A percentile compares a stretch with the other conserved stretches of the same genome.
These are phyloP conservation scores for Hirtodrosophila duncani DNA, from an alignment of 2,888 invertebrate genomes.

Conservation along the genomic window DNA sequence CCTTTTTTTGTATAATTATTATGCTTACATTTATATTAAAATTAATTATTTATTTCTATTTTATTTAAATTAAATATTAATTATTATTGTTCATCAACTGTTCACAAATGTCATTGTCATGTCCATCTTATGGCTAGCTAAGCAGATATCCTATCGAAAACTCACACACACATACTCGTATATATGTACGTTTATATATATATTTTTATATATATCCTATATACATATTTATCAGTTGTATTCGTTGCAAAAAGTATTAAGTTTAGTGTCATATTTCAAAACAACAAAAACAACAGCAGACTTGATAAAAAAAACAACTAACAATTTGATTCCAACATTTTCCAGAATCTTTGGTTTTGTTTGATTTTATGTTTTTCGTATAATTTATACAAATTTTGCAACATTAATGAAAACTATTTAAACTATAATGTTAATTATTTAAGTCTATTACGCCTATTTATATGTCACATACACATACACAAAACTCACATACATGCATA, in stretches of 20 bases:
- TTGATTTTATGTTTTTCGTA: slow-evolving; percentile 18
- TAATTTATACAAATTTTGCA: slow-evolving; percentile 19
- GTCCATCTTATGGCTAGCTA: slow-evolving; percentile 18
- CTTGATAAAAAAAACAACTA: slow-evolving; percentile 29
- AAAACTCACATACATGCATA: slow-evolving; percentile 30
- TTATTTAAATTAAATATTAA: slow-evolving; percentile 51
- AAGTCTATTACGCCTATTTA: slow-evolving; percentile 66
- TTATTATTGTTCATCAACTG: slow-evolving; percentile 55
- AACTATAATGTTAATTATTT: slow-evolving; percentile 40
- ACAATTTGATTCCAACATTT: slow-evolving; percentile 24
- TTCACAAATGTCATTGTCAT: too few species aligned
- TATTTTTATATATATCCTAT: slow-evolving; percentile 7
- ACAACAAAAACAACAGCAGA: slow-evolving; percentile 14
- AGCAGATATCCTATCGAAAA: slow-evolving; percentile 45
- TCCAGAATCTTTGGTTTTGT: slow-evolving; percentile 32
- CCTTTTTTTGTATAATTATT: slow-evolving; percentile 39
- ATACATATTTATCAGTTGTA: slow-evolving; percentile 28
- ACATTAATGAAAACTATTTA: slow-evolving; percentile 24
- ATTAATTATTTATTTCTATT: slow-evolving; percentile 51
- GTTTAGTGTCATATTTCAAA: slow-evolving; percentile 77
- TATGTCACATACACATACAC: slow-evolving; percentile 36
- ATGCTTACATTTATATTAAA: slow-evolving; percentile 34
- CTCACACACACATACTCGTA: slow-evolving; percentile 13
- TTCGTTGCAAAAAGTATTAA: slow-evolving; percentile 72
- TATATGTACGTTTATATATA: slow-evolving; percentile 31